Base-by-base conservation (phyloP, 1,140 invertebrate genomes). In the Temnothorax longispinosus region DNA sequence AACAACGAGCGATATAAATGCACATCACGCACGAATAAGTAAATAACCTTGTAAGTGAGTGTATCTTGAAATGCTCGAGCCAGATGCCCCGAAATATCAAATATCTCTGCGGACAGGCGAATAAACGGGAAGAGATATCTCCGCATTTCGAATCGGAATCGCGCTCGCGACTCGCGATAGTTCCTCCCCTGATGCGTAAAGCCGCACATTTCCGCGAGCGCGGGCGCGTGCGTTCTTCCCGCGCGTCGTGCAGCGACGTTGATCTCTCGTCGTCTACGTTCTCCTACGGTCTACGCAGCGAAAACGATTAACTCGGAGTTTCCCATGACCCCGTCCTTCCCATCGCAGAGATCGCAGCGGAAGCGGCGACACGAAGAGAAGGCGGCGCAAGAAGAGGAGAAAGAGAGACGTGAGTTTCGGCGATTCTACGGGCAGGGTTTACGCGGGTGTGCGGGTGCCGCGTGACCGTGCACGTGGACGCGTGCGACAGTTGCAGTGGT, bases 341-440 rank as follows among this genome's bases (percentile, higher is more conserved):
- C 27, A 27, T 27, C n/a, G 52, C 75, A 90, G 88, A 90, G 67
- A 87, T 88, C 88, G 69, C 77, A 82, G 78, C 86, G 72, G 76
- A 86, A 81, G 60, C 85, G 64, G 76, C 85, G 64, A 80, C 75
- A 74, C 77, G 65, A 65, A 41, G 50, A 69, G 8, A 60, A 35
- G 44, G 75, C 80, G 74, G 71, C 71, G 27, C 18, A 77, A 56
- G 52, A 77, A 35, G 47, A 69, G 52, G 38, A 54, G 18, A 3
- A 64, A 85, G 50, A 85, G 50, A 75, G 52, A 72, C 82, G 41
- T 65, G 58, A 78, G 76, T 88, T 82, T 47, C 21, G 47, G 60
- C 62, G 56, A 18, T 89, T 58, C 67, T 56, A 64, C 60, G 56
- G 58, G n/a, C 78, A 54, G 62, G 72, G 88, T 88, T 58, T 27